These are phyloP conservation scores for Capromys pilorides DNA, from an alignment of 2,797 vertebrate genomes.

Conservation along the genomic window DNA sequence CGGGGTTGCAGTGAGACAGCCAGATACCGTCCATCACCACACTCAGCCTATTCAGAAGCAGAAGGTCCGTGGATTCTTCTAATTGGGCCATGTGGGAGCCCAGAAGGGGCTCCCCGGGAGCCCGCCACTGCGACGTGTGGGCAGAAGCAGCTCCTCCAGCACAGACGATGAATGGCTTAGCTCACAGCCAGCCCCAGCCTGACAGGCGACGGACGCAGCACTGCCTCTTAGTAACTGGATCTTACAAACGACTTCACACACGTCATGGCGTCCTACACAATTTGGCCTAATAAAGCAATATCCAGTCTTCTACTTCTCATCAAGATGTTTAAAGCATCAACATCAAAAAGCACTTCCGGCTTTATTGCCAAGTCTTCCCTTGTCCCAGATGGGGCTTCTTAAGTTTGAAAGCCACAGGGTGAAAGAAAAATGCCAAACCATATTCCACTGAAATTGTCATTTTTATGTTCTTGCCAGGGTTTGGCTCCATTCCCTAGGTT, in stretches of 20 bases:
- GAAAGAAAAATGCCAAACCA: not conserved
- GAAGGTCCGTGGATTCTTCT: not conserved
- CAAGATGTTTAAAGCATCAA: not conserved
- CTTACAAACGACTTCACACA: no score
- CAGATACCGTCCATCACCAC: rapidly evolving
- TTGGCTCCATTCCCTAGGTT: rapidly evolving
- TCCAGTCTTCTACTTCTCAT: rapidly evolving
- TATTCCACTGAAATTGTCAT: not conserved
- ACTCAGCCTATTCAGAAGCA: rapidly evolving
- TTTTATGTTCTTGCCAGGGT: not conserved
- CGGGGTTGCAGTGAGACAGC: not conserved
- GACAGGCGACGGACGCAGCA: rapidly evolving
- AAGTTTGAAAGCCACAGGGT: not conserved
- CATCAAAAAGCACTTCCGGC: not conserved
- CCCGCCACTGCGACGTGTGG: rapidly evolving
- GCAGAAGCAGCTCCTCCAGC: not conserved
- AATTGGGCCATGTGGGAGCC: not conserved
- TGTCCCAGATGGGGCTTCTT: rapidly evolving
- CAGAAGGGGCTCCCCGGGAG: not conserved
- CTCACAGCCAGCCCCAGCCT: not conserved
- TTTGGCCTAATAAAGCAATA: rapidly evolving
- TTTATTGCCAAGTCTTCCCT: not conserved
- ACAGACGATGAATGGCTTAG: not conserved
- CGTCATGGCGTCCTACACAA: rapidly evolving
- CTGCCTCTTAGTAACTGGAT: rapidly evolving